Evolutionary conservation across 2,888 invertebrate species (phyloP).

Genomic region (Deroplatys truncata): DNA sequence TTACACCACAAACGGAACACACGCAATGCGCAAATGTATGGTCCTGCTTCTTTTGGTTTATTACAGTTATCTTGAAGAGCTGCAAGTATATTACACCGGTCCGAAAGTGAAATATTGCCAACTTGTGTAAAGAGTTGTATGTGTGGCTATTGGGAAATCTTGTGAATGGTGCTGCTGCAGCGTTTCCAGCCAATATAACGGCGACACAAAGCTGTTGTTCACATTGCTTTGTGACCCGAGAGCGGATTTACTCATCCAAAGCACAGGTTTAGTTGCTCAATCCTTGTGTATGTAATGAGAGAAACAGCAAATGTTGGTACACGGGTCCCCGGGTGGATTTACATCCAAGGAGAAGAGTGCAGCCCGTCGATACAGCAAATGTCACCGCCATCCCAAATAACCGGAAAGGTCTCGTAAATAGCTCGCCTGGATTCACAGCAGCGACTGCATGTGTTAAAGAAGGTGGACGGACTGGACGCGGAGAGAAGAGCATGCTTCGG

Average conservation of each 20-base stretch:
- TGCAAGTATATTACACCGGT: too few species aligned
- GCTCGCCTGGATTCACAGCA: too few species aligned
- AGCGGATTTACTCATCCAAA: not conserved
- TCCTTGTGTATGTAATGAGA: not conserved
- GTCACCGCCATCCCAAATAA: too few species aligned
- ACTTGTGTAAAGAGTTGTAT: not conserved
- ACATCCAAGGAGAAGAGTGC: not conserved
- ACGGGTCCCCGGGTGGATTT: not conserved
- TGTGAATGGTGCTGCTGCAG: not conserved
- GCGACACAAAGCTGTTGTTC: not conserved
- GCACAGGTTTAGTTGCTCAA: not conserved
- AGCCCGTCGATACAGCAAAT: too few species aligned
- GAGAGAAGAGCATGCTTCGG: too few species aligned
- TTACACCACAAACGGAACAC: too few species aligned
- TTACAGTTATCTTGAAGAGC: too few species aligned
- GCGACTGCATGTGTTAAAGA: too few species aligned
- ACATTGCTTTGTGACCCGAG: not conserved
- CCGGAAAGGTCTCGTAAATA: too few species aligned
- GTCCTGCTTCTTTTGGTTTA: too few species aligned
- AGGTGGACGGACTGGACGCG: too few species aligned
- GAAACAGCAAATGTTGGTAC: not conserved
- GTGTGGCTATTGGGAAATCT: not conserved
- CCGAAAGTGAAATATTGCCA: not conserved
- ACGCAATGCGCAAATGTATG: too few species aligned
- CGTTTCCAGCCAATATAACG: not conserved